Percentiles rank a stretch among this genome's conserved stretches.
Evolutionary conservation across 1,140 invertebrate genomes (phyloP).

Genomic region (Uloborus diversus): DNA sequence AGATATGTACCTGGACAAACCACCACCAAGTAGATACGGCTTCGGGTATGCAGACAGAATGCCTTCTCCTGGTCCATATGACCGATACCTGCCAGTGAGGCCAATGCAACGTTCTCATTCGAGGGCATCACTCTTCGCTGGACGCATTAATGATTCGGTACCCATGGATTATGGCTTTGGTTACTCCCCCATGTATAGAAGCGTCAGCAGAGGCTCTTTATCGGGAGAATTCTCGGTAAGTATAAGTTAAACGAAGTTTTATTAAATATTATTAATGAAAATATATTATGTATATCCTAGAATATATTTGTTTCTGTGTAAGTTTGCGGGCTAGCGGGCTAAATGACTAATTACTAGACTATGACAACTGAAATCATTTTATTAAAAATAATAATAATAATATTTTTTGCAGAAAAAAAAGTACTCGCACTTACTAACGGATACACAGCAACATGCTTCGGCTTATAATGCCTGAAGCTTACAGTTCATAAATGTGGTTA

Average conservation of each 20-base stretch:
- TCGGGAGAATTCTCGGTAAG: constrained; percentile 44
- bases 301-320: neutral
- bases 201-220: constrained; percentile 32
- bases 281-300: neutral
- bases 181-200: constrained; percentile 25
- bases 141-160: constrained; percentile 5
- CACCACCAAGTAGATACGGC: neutral
- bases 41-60: constrained; percentile 13
- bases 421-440: too few species aligned
- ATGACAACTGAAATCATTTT: too few species aligned
- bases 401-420: too few species aligned
- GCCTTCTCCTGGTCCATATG: constrained; percentile 12
- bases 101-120: constrained; percentile 44
- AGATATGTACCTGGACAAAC: neutral
- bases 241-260: neutral
- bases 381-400: too few species aligned
- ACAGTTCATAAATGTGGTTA: too few species aligned
- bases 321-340: too few species aligned
- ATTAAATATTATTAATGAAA: neutral
- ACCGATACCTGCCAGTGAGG: neutral
- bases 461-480: too few species aligned
- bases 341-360: too few species aligned
- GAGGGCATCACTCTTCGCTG: constrained; percentile 30
- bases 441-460: too few species aligned
- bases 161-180: constrained; percentile 27